These are phyloP conservation scores for Acronicta leporina DNA, from an alignment of 2,888 invertebrate genomes.

Conservation along the genomic window DNA sequence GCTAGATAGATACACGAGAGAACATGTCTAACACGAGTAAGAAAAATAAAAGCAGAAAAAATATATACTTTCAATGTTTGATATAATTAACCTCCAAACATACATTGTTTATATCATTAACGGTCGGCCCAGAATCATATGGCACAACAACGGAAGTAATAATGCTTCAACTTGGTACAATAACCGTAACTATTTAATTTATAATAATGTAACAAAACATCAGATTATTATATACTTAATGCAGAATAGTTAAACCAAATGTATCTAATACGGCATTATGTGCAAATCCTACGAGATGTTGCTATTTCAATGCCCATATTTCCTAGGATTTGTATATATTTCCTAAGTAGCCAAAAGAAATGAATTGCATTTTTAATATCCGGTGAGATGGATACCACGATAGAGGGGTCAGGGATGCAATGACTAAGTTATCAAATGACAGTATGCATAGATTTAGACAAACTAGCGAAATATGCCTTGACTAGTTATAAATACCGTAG, in stretches of 20 bases:
- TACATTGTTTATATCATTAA: background rate
- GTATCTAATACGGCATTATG: background rate
- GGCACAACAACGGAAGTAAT: too few relatives aligned
- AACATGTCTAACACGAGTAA: conserved; percentile 11
- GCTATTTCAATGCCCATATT: background rate
- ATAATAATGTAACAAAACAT: conserved; percentile 5
- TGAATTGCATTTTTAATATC: too few relatives aligned
- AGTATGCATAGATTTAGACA: background rate
- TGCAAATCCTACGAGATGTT: background rate
- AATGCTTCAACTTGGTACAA: background rate
- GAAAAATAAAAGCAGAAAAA: conserved; percentile 13
- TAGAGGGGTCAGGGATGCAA: background rate
- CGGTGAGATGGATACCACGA: background rate
- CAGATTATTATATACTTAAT: conserved; percentile 7
- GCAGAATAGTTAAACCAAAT: background rate
- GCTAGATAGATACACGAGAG: conserved; percentile 9
- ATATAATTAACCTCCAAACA: conserved; percentile 2
- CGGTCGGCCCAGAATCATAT: conserved; percentile 5
- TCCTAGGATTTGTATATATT: background rate
- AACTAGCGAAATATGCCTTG: background rate
- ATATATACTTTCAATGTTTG: conserved; percentile 7
- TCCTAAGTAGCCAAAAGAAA: background rate
- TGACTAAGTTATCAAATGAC: background rate
- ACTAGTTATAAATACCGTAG: background rate
- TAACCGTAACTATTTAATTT: conserved; percentile 8